phyloP scores from a whole-genome alignment of 1,140 invertebrate genomes.

The Druon quercuslanigerum region DNA sequence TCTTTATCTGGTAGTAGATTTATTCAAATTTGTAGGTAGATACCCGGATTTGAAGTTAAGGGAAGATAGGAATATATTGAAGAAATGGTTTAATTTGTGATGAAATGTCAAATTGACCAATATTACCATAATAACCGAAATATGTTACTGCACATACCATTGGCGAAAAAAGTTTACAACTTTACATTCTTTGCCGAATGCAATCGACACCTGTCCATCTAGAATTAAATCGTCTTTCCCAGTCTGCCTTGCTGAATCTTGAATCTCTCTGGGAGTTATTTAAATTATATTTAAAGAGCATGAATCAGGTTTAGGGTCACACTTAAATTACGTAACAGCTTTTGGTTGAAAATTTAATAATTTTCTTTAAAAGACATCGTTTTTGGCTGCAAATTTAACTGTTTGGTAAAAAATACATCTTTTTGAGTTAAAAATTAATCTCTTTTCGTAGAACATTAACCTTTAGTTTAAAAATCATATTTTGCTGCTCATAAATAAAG shows the following conservation, averaged over 20 bases:
- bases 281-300: too few relatives aligned
- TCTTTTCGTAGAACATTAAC: too few relatives aligned
- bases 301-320: too few relatives aligned
- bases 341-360: too few relatives aligned
- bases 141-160: background rate
- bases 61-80: background rate
- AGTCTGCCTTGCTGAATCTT: slow-evolving; percentile 37
- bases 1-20: background rate
- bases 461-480: too few relatives aligned
- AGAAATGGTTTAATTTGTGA: background rate
- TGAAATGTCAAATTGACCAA: slow-evolving; percentile 2
- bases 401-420: too few relatives aligned
- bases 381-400: too few relatives aligned
- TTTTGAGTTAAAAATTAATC: too few relatives aligned
- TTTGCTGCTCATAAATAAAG: too few relatives aligned
- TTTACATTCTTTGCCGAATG: slow-evolving; percentile 30
- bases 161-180: background rate
- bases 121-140: background rate
- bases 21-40: background rate
- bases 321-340: too few relatives aligned
- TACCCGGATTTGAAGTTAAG: background rate
- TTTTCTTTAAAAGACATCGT: too few relatives aligned
- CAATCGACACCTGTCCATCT: slow-evolving; percentile 42
- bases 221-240: slow-evolving; percentile 42
- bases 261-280: background rate